Base-by-base conservation (phyloP, 2,888 invertebrate genomes). In the Homarus gammarus region DNA sequence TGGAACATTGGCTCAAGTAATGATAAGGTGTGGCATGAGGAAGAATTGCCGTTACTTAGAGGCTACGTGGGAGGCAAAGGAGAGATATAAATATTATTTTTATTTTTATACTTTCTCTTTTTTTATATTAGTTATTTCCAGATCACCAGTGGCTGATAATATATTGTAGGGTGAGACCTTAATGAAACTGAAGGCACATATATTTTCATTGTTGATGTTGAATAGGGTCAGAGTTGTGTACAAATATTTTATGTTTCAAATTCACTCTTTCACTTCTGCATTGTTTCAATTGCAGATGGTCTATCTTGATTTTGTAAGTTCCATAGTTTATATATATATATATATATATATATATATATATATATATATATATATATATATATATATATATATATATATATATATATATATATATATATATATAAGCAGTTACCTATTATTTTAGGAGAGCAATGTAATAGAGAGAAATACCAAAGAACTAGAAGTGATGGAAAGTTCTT, bases 51-150 rank as follows among this genome's bases (percentile, higher is more conserved):
- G 70, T 84, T 84, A 89, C 77, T 78, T 84, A 89, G 88, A 89
- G 88, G 88, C 88, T 89, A 89, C 77, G 75, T 51, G 68, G 70
- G 64, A 89, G 83, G 88, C 78, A 89, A 73, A 89, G 88, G 84
- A 89, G 84, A 88, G 83, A 88, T 83, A 84, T 78, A 87, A 61
- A 82, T 70, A 75, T 83, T 84, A 84, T 84, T 89, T 89, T 89
- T 89, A 89, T 89, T 89, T 89, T 89, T 89, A 89, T 89, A 89
- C 88, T 78, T 73, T 87, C 73, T 87, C 31, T 72, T 83, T 84
- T 27, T 64, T 77, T 38, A 73, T 75, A 27, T 75, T 78, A 51
- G 70, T 31, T 64, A 64, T 70, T 61, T 75, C 44, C 83, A 77
- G 51, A 88, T 44, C 36, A 49, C 40, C 70, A 70, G 22, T 88